Evolutionary conservation across 1,140 invertebrate species (phyloP), one percentile per base, ranked within the genome.

Genomic region (Drosophila pseudoobscura): DNA sequence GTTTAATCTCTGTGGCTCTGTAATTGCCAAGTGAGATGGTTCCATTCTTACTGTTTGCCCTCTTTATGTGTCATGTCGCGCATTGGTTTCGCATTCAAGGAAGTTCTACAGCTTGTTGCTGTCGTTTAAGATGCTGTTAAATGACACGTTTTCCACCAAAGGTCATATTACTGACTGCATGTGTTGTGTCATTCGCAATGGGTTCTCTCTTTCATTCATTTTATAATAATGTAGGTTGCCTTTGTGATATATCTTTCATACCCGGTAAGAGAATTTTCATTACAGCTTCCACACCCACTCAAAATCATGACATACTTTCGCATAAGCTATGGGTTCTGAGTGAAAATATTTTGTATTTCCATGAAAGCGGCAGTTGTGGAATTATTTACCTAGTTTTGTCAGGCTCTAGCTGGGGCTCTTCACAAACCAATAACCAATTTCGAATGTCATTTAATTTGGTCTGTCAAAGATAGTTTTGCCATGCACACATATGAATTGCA

Each of bases 21-120:
- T 76, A 75, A 75, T 75, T 75, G 70, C 60, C 72, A 74, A 75
- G 59, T 80, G 77, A 65, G 53, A 47, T 49, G 63, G 72, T 24
- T 49, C 49, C 59, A 26, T 43, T 35, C 75, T 78, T 84, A 58
- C 51, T 69, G 65, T 61, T 57, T 54, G 49, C 44, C 64, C 68
- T 57, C 2, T 73, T 69, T 54, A 53, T 61, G 55, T 53, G 62
- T 70, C 63, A 53, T 54, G 57, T 50, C 39, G 35, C 29, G 58
- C 63, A 70, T 66, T 73, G 82, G 58, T 72, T 78, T 68, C 54
- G 52, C 58, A 66, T 77, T 74, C 64, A 70, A 24, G 47, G 60
- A 61, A 46, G 65, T 8, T 22, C 31, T 41, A 60, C 29, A 50
- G 57, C 57, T 66, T 62, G 35, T 66, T 69, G 55, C 46, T 53